Conservation (phyloP, 2,113 vertebrate species). For the Ellobius talpinus region DNA sequence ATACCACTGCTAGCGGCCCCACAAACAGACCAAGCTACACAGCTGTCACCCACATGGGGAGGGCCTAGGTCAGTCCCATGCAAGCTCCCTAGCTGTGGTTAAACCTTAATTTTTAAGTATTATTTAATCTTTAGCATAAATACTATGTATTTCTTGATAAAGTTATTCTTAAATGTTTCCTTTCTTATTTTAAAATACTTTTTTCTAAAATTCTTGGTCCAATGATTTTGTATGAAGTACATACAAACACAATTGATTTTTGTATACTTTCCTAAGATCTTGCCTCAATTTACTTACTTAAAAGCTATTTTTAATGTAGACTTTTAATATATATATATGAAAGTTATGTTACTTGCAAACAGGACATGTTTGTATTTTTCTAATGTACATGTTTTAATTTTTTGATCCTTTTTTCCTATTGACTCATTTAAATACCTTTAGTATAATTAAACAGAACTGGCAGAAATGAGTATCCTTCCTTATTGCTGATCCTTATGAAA, state of each 20-base stretch:
- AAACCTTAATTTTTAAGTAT: not conserved
- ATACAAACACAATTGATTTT: constrained; percentile 5
- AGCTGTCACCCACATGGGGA: too few species aligned
- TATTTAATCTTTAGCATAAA: constrained; percentile 20
- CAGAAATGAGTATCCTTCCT: not conserved
- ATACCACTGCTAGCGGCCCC: too few species aligned
- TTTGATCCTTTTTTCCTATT: not conserved
- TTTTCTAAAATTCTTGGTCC: not conserved
- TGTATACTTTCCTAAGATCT: constrained; percentile 20
- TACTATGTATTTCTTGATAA: not conserved
- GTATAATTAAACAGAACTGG: not conserved
- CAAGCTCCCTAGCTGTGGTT: not conserved
- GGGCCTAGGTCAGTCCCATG: too few species aligned
- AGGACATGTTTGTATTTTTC: not conserved
- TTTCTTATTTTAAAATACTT: not conserved
- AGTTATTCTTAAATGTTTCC: constrained; percentile 16
- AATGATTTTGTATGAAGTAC: not conserved
- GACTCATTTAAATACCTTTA: not conserved
- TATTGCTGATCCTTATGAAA: not conserved
- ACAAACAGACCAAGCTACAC: too few species aligned
- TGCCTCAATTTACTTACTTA: not conserved
- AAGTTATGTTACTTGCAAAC: not conserved
- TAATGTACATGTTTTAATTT: constrained; percentile 2
- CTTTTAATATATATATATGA: not conserved
- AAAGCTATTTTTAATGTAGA: not conserved